phyloP scores from a whole-genome alignment of 2,113 vertebrate species.

The Crotalus horridus region DNA sequence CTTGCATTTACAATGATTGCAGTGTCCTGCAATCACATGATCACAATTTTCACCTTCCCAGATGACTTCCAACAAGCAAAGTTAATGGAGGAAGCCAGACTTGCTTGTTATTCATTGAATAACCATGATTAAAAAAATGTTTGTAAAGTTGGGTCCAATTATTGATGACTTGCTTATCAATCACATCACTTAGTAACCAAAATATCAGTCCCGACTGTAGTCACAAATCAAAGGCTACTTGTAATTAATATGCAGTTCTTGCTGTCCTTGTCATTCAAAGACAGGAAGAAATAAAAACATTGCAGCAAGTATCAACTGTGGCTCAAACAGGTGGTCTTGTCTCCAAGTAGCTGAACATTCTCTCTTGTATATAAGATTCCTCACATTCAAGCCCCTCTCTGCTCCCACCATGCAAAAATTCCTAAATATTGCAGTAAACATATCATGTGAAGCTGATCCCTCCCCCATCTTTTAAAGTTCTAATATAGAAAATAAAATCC shows the following conservation, averaged over 20 bases:
- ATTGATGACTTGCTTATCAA: no score
- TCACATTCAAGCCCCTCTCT: not conserved
- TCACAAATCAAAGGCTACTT: no score
- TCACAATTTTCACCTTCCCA: no score
- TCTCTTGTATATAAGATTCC: not conserved
- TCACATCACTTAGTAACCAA: no score
- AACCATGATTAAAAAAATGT: no score
- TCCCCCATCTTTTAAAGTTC: not conserved
- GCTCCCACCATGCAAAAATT: not conserved
- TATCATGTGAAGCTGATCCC: not conserved
- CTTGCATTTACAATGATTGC: no score
- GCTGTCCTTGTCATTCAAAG: not conserved
- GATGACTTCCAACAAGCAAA: no score
- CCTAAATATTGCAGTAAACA: not conserved
- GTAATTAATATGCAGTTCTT: not conserved
- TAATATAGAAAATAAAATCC: not conserved
- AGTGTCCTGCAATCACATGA: no score
- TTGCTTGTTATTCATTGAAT: no score
- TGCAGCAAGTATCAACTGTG: not conserved
- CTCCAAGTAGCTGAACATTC: not conserved
- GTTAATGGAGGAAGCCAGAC: no score
- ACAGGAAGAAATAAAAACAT: not conserved
- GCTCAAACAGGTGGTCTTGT: not conserved
- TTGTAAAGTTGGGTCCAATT: no score
- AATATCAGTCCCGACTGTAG: no score